Conservation (phyloP, 2,113 vertebrate species). For the Chrysochloris asiatica region DNA sequence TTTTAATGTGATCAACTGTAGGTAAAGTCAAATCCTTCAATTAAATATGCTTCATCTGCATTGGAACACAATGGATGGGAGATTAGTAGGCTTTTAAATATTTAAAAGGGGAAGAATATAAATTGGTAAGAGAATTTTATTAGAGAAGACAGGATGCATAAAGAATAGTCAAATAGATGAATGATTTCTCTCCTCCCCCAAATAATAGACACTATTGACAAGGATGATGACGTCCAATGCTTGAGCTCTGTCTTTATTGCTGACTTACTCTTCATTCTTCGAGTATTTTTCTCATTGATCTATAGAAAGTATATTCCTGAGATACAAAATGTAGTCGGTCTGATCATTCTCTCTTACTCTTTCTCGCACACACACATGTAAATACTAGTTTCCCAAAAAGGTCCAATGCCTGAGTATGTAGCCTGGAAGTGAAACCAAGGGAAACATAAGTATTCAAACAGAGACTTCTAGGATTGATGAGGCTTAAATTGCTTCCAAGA, state of each 20-base stretch:
- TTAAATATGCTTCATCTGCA: slow-evolving; percentile 72
- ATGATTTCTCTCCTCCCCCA: slow-evolving; percentile 50
- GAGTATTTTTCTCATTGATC: slow-evolving; percentile 13
- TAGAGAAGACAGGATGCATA: slow-evolving; percentile 68
- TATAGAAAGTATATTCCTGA: not conserved
- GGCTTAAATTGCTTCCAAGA: not conserved
- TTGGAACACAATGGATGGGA: slow-evolving; percentile 72
- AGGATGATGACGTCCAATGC: not conserved
- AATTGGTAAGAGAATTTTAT: slow-evolving; percentile 76
- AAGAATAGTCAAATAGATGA: slow-evolving; percentile 80
- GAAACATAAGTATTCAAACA: not conserved
- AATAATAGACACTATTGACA: slow-evolving; percentile 52
- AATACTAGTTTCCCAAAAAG: not conserved
- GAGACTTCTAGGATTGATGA: not conserved
- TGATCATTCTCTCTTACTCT: not conserved
- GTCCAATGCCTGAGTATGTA: not conserved
- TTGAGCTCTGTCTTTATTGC: not conserved
- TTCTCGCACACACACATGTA: not conserved
- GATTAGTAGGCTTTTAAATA: slow-evolving; percentile 79
- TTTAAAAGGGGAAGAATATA: slow-evolving; percentile 80
- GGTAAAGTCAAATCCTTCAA: slow-evolving; percentile 76
- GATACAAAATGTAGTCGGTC: not conserved
- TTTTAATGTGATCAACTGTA: slow-evolving; percentile 65
- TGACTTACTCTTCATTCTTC: not conserved
- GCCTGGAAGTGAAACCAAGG: not conserved